A percentile compares a stretch with the other conserved stretches of the same genome.
These are phyloP conservation scores for Scaptomyza montana DNA, from an alignment of 1,140 invertebrate species.

Conservation along the genomic window DNA sequence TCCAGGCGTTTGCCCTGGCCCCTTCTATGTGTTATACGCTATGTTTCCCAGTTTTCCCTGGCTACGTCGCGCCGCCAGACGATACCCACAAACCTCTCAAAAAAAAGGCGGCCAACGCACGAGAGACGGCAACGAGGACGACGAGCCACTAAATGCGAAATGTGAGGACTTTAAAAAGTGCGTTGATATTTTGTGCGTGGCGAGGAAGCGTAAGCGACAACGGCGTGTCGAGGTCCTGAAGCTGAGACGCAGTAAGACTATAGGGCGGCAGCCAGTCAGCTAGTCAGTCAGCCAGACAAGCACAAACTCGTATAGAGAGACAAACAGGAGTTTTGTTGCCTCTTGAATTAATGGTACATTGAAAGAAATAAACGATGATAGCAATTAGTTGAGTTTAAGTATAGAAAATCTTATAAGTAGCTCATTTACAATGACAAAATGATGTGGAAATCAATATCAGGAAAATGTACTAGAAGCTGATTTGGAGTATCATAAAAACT, in stretches of 20 bases:
- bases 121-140: slow-evolving; percentile 48
- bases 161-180: slow-evolving; percentile 75
- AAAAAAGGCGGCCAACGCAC: slow-evolving; percentile 53
- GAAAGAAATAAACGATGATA: not conserved
- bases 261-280: slow-evolving; percentile 25
- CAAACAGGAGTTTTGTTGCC: slow-evolving; percentile 22
- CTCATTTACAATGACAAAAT: no score
- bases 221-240: slow-evolving; percentile 37
- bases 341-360: slow-evolving; percentile 14
- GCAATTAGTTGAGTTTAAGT: not conserved
- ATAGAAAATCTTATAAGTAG: not conserved
- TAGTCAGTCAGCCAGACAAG: slow-evolving; percentile 22
- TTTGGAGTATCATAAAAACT: no score
- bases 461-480: no score
- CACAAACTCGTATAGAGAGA: slow-evolving; percentile 4
- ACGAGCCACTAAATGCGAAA: slow-evolving; percentile 35
- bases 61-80: slow-evolving; percentile 70
- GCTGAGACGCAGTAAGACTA: slow-evolving; percentile 58
- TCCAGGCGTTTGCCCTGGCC: slow-evolving; percentile 33
- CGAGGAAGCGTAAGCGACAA: slow-evolving; percentile 63
- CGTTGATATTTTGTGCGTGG: slow-evolving; percentile 81
- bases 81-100: slow-evolving; percentile 66
- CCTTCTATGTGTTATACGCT: not conserved
- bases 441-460: no score
- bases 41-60: slow-evolving; percentile 8